These are phyloP conservation scores for Heliconius hermathena DNA, from an alignment of 1,140 invertebrate genomes.

Conservation along the genomic window DNA sequence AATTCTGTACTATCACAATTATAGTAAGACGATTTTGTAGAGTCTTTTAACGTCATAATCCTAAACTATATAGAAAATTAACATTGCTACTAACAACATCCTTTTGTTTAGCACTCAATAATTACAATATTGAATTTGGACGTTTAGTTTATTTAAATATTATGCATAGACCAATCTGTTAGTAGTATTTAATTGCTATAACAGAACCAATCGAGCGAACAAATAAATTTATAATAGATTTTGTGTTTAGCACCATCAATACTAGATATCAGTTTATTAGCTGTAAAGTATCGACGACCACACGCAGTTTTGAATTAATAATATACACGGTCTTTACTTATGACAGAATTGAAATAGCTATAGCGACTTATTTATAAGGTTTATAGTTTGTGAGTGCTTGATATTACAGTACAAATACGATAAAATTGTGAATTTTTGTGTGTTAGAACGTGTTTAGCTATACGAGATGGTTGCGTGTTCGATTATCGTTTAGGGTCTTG, in stretches of 20 bases:
- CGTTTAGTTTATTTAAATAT: conserved; percentile 54
- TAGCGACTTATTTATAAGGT: background rate
- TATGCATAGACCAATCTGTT: conserved; percentile 64
- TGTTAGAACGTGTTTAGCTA: too few relatives aligned
- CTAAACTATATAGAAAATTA: background rate
- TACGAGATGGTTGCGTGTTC: too few relatives aligned
- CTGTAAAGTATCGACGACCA: conserved; percentile 35
- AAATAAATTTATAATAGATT: conserved; percentile 44
- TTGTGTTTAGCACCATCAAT: conserved; percentile 40
- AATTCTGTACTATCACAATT: too few relatives aligned
- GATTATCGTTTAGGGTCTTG: too few relatives aligned
- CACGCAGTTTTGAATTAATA: conserved; percentile 24
- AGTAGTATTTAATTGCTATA: conserved; percentile 48
- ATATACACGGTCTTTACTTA: conserved; percentile 7
- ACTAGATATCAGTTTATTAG: conserved; percentile 42
- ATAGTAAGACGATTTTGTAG: too few relatives aligned
- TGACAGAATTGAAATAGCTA: background rate
- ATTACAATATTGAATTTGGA: conserved; percentile 7
- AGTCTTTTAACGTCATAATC: too few relatives aligned
- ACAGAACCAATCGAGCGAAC: conserved; percentile 45
- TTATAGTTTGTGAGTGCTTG: background rate
- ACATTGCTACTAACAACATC: background rate
- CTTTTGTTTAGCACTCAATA: background rate
- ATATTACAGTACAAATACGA: background rate
- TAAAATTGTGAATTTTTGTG: background rate